These are phyloP conservation scores for Cherax destructor DNA, from an alignment of 1,140 invertebrate genomes.

Conservation along the genomic window DNA sequence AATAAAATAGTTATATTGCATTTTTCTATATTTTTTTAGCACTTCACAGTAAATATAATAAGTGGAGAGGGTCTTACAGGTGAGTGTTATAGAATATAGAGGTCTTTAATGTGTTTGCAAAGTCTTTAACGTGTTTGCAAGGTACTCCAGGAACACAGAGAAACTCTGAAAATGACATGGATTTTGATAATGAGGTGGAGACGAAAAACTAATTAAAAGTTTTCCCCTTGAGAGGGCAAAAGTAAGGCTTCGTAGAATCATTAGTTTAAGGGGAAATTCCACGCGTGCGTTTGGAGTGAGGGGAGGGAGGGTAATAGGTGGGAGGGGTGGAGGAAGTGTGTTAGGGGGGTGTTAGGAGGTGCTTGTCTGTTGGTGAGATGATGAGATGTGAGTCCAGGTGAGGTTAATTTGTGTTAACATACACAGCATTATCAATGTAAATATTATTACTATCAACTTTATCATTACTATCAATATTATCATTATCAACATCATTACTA, in stretches of 20 bases:
- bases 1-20: no score
- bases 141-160: no score
- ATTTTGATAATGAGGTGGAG: constrained; percentile 54
- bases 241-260: constrained; percentile 19
- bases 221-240: constrained; percentile 37
- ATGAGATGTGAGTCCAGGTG: no score
- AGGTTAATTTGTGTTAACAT: no score
- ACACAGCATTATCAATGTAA: no score
- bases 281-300: background rate
- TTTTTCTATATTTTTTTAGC: no score
- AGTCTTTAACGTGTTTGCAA: no score
- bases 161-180: constrained; percentile 22
- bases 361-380: no score
- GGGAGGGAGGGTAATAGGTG: background rate
- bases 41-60: background rate
- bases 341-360: background rate
- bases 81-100: background rate
- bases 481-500: no score
- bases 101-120: no score
- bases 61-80: background rate
- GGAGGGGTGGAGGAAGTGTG: background rate
- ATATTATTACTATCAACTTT: no score
- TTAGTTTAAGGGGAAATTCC: constrained; percentile 12
- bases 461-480: no score
- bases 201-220: constrained; percentile 46